Conservation (phyloP, 1,140 invertebrate species). For the Drosophila willistoni region DNA sequence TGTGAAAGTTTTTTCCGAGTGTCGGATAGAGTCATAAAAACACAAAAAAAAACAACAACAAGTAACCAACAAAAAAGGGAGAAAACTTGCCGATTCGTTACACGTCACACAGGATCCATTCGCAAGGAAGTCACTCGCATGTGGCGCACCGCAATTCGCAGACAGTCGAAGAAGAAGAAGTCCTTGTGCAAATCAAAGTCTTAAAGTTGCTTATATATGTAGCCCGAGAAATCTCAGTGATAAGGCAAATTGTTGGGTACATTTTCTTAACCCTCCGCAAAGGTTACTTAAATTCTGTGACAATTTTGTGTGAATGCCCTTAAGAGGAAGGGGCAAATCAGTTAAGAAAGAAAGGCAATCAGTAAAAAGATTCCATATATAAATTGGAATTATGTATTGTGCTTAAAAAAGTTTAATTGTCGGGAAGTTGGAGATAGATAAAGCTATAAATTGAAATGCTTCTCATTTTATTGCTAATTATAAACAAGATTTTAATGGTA, state of each 20-base stretch:
- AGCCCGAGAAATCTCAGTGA: slow-evolving; percentile 48
- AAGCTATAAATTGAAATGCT: too few relatives aligned
- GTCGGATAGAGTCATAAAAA: slow-evolving; percentile 76
- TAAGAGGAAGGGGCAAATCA: too few relatives aligned
- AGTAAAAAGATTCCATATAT: too few relatives aligned
- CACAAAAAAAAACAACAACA: slow-evolving; percentile 42
- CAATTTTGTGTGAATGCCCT: not conserved
- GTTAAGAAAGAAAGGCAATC: too few relatives aligned
- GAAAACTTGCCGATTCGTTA: slow-evolving; percentile 72
- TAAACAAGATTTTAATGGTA: too few relatives aligned
- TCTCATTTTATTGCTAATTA: too few relatives aligned
- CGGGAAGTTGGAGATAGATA: too few relatives aligned
- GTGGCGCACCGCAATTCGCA: slow-evolving; percentile 58
- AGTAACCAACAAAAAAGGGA: slow-evolving; percentile 16
- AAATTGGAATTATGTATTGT: too few relatives aligned
- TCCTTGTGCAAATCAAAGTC: slow-evolving; percentile 65
- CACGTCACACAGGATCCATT: slow-evolving; percentile 57
- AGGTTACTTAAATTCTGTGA: slow-evolving; percentile 1
- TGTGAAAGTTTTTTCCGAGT: slow-evolving; percentile 59
- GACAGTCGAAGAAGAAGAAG: slow-evolving; percentile 29
- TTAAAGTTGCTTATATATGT: slow-evolving; percentile 69
- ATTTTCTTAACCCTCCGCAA: not conserved
- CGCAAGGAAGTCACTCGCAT: slow-evolving; percentile 23
- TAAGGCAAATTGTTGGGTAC: slow-evolving; percentile 15
- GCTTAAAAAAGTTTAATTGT: too few relatives aligned